phyloP scores from a whole-genome alignment of 2,797 vertebrate species.

The Loriculus beryllinus region DNA sequence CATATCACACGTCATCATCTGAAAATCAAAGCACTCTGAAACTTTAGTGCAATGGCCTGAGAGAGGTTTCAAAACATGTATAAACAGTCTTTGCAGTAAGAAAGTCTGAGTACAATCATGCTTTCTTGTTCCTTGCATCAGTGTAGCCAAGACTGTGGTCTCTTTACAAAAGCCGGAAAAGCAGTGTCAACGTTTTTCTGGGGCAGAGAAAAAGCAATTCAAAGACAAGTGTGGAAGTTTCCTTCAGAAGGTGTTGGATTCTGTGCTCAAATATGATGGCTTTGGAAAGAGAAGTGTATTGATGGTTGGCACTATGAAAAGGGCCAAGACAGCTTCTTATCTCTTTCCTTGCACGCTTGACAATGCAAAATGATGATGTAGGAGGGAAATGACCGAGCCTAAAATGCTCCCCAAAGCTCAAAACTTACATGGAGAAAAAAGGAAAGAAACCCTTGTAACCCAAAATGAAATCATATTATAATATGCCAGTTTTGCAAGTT shows the following conservation, averaged over 20 bases:
- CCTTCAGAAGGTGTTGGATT: neutral
- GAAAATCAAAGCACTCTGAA: neutral
- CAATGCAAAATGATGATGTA: neutral
- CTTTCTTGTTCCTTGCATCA: neutral
- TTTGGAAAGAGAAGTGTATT: neutral
- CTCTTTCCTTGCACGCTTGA: conserved; percentile 1
- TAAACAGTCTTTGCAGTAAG: neutral
- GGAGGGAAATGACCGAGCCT: neutral
- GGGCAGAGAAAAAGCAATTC: neutral
- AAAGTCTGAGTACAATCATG: neutral
- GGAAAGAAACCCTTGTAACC: neutral
- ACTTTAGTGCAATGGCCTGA: neutral
- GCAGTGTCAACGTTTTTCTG: neutral
- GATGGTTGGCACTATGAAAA: neutral
- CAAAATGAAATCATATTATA: neutral
- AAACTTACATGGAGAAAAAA: neutral
- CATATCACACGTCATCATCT: neutral
- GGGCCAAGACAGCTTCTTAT: neutral
- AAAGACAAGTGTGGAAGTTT: neutral
- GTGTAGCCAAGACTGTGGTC: neutral
- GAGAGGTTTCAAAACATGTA: neutral
- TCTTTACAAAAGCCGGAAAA: neutral
- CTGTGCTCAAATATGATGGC: neutral
- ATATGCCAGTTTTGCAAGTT: neutral
- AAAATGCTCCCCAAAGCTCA: neutral